Percentiles rank a stretch among this genome's conserved stretches.
Conservation (phyloP, 2,113 vertebrate genomes). For the Electrona antarctica region DNA sequence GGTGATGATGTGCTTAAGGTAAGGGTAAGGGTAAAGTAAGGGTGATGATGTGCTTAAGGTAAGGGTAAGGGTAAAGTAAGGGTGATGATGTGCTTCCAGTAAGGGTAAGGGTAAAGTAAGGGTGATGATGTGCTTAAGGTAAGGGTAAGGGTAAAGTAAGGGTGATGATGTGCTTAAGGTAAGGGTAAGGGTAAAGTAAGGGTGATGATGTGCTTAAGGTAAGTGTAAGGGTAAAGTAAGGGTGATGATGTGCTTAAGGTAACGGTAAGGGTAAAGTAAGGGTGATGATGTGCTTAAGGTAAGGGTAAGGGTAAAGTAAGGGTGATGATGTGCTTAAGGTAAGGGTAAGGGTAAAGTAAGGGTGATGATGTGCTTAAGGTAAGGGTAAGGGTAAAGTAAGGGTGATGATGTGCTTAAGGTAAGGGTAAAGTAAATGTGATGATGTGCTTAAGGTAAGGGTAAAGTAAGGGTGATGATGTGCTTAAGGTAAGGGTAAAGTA, state of each 20-base stretch:
- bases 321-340: too few species aligned
- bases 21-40: too few species aligned
- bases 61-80: neutral
- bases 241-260: too few species aligned
- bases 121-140: neutral
- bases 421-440: neutral
- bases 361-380: slow-evolving; percentile 44
- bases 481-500: too few species aligned
- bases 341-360: neutral
- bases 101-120: too few species aligned
- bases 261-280: neutral
- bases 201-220: slow-evolving; percentile 44
- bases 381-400: too few species aligned
- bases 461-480: slow-evolving; percentile 15
- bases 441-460: too few species aligned
- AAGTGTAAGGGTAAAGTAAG: neutral
- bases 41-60: too few species aligned
- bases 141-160: too few species aligned
- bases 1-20: neutral
- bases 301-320: neutral
- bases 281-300: slow-evolving; percentile 40
- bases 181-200: neutral
- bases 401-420: neutral
- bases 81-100: slow-evolving; percentile 61
- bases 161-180: too few species aligned